These are phyloP conservation scores for Xiphophorus birchmanni DNA, from an alignment of 2,797 vertebrate species.

Conservation along the genomic window DNA sequence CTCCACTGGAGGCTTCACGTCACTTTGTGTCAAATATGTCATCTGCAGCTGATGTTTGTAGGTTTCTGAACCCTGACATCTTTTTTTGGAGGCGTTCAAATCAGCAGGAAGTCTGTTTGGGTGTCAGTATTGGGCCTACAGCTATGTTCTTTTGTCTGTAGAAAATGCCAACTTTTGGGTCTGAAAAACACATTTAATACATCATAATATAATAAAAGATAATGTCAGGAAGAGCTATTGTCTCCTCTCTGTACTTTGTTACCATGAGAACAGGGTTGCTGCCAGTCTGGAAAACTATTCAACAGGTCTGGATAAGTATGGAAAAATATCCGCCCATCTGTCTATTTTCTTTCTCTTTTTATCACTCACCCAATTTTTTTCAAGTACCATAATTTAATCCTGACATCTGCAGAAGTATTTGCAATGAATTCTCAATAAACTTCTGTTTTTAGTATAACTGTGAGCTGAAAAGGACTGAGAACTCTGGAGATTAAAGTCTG, in stretches of 20 bases:
- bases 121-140: constrained; percentile 4
- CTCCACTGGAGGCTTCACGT: neutral
- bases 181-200: constrained; percentile 14
- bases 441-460: neutral
- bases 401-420: neutral
- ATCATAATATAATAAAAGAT: constrained; percentile 35
- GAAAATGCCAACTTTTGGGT: constrained; percentile 29
- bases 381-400: neutral
- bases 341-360: neutral
- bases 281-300: neutral
- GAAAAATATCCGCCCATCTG: neutral
- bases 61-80: constrained; percentile 6
- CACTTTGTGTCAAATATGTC: constrained; percentile 14
- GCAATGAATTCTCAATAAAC: neutral
- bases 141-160: neutral
- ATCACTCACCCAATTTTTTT: neutral
- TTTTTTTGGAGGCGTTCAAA: constrained; percentile 16
- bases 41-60: neutral
- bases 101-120: constrained; percentile 8
- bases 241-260: constrained; percentile 9
- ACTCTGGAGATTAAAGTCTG: neutral
- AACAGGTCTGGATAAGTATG: neutral
- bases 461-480: neutral
- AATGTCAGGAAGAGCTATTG: constrained; percentile 11
- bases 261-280: constrained; percentile 24